Evolutionary conservation across 2,797 vertebrate genomes (phyloP).

Genomic region (Microhierax caerulescens): DNA sequence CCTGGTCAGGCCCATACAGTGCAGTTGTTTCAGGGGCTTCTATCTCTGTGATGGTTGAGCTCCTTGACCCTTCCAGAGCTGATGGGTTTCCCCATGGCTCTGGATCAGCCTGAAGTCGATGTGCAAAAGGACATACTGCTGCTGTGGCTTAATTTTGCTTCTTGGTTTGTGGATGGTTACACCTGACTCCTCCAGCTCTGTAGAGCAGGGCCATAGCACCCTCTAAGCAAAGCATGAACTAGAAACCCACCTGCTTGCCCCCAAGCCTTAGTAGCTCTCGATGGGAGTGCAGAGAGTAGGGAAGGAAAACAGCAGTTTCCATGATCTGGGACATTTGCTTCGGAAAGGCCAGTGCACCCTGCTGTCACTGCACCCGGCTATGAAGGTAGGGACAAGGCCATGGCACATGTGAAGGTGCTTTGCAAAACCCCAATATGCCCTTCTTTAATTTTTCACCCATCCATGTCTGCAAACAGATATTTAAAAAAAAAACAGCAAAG

Average conservation of each 20-base stretch:
- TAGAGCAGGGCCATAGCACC: not conserved
- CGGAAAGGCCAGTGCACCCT: not conserved
- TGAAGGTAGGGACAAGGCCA: not conserved
- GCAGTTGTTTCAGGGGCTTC: not conserved
- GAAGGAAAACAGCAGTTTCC: not conserved
- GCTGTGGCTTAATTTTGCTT: not conserved
- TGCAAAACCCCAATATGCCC: not conserved
- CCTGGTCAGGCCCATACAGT: too few relatives aligned
- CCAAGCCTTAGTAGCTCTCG: not conserved
- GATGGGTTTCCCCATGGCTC: not conserved
- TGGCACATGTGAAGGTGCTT: not conserved
- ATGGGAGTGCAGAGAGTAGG: not conserved
- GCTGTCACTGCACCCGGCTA: not conserved
- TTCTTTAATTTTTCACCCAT: not conserved
- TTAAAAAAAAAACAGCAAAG: not conserved
- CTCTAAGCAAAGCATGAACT: not conserved
- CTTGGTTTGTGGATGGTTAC: not conserved
- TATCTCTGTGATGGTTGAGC: not conserved
- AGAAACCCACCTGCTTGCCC: not conserved
- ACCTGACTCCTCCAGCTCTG: not conserved
- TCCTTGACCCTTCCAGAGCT: not conserved
- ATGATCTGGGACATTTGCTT: not conserved
- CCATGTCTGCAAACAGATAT: not conserved
- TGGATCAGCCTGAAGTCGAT: not conserved
- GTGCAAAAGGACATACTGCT: not conserved